A percentile compares a stretch with the other conserved stretches of the same genome.
phyloP scores from a whole-genome alignment of 1,140 invertebrate species.

The Pseudomyrmex gracilis region DNA sequence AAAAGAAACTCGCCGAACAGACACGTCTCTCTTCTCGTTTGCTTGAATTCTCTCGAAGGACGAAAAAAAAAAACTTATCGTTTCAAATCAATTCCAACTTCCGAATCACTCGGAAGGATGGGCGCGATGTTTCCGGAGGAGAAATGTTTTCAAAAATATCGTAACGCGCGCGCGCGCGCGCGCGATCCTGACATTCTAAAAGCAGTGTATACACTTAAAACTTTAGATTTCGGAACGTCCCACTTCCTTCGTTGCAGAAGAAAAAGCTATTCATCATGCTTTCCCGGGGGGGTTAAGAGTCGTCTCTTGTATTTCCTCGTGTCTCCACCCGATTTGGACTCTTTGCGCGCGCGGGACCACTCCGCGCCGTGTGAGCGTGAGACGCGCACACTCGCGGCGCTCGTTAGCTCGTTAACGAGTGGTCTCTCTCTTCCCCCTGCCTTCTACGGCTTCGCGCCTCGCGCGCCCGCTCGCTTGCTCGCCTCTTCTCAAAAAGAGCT shows the following conservation, averaged over 20 bases:
- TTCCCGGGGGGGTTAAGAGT: constrained; percentile 5
- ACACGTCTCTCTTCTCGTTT: too few relatives aligned
- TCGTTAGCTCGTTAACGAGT: constrained; percentile 65
- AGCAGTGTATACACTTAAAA: constrained; percentile 10
- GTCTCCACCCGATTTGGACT: constrained; percentile 14
- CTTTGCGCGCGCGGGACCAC: not conserved
- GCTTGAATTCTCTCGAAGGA: too few relatives aligned
- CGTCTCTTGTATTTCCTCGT: constrained; percentile 29
- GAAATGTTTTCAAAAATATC: not conserved
- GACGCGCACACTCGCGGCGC: not conserved
- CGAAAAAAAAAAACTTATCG: not conserved
- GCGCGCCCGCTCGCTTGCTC: not conserved
- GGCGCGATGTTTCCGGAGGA: too few relatives aligned
- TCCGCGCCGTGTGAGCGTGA: not conserved
- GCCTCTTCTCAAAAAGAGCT: constrained; percentile 64
- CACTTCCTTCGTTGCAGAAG: constrained; percentile 22
- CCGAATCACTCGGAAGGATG: not conserved
- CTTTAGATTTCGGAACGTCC: constrained; percentile 11
- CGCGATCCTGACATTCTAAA: not conserved
- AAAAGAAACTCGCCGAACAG: too few relatives aligned
- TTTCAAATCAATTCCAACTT: not conserved
- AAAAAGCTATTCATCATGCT: constrained; percentile 29
- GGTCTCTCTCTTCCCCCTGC: constrained; percentile 19
- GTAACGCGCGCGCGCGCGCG: constrained; percentile 9
- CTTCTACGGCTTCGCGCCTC: constrained; percentile 68